Percentiles rank a stretch among this genome's conserved stretches.
Conservation (phyloP, 2,888 invertebrate genomes). For the Xiphydria camelus region DNA sequence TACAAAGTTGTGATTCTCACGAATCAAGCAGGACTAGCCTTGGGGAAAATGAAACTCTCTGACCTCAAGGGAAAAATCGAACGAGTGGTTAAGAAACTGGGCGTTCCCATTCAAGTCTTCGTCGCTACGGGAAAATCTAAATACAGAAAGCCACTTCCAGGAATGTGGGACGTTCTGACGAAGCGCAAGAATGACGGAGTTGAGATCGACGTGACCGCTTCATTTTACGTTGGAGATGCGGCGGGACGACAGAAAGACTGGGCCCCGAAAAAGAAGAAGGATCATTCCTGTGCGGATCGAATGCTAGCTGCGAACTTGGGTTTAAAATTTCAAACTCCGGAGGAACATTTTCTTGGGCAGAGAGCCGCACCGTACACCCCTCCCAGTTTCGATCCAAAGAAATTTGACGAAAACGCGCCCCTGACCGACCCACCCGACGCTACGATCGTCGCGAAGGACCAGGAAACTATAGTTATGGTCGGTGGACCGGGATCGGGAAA, state of each 20-base stretch:
- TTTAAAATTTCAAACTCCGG: slow-evolving; percentile 86
- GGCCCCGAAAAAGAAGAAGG: slow-evolving; percentile 76
- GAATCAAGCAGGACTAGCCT: slow-evolving; percentile 82
- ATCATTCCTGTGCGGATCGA: slow-evolving; percentile 87
- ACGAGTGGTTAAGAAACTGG: slow-evolving; percentile 69
- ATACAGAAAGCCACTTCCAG: slow-evolving; percentile 85
- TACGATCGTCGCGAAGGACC: slow-evolving; percentile 51
- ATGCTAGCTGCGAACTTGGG: slow-evolving; percentile 83
- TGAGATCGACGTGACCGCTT: slow-evolving; percentile 64
- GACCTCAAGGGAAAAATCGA: slow-evolving; percentile 86
- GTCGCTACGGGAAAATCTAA: slow-evolving; percentile 71
- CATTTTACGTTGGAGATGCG: slow-evolving; percentile 90
- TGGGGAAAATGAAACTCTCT: slow-evolving; percentile 68
- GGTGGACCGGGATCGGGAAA: slow-evolving; percentile 90
- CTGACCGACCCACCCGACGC: slow-evolving; percentile 51
- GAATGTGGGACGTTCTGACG: slow-evolving; percentile 84
- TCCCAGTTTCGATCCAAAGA: slow-evolving; percentile 72
- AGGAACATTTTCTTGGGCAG: slow-evolving; percentile 82
- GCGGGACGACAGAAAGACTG: slow-evolving; percentile 83
- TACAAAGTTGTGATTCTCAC: slow-evolving; percentile 91
- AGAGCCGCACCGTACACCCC: slow-evolving; percentile 62
- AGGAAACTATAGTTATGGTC: slow-evolving; percentile 77
- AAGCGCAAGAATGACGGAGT: slow-evolving; percentile 72
- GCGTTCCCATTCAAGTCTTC: slow-evolving; percentile 81
- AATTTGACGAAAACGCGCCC: slow-evolving; percentile 54